Evolutionary conservation across 2,113 vertebrate genomes (phyloP).

Genomic region (Illadopsis cleaveri): DNA sequence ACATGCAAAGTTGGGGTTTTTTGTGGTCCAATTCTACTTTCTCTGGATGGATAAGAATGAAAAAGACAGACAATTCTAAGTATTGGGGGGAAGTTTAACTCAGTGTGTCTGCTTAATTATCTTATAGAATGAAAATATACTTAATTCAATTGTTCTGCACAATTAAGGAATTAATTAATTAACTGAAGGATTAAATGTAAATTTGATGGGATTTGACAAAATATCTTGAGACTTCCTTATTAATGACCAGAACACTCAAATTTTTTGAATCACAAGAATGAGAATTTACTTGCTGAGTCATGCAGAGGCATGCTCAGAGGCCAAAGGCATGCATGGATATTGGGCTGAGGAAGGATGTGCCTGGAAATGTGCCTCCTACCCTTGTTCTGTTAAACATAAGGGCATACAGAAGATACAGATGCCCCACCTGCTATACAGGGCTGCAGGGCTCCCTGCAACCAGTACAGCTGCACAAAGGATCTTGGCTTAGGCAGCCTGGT

Average conservation of each 20-base stretch:
- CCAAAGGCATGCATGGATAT: background rate
- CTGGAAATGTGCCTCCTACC: background rate
- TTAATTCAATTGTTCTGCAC: conserved; percentile 4
- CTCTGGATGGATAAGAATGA: background rate
- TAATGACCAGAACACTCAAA: background rate
- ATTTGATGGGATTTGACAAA: background rate
- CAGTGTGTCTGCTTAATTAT: background rate
- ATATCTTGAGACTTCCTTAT: background rate
- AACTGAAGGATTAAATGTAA: background rate
- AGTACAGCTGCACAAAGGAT: background rate
- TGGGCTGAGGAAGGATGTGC: background rate
- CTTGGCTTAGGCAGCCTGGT: background rate
- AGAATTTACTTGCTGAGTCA: background rate
- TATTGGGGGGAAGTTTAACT: background rate
- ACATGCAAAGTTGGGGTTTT: background rate
- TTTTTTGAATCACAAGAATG: background rate
- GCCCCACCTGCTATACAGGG: background rate
- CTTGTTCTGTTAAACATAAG: background rate
- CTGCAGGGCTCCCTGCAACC: background rate
- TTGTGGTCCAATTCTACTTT: background rate
- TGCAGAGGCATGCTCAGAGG: background rate
- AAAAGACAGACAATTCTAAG: background rate
- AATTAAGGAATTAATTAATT: conserved; percentile 19
- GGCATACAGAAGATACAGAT: background rate
- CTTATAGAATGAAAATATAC: background rate